Base-by-base conservation (phyloP, 2,888 invertebrate genomes). In the Cepaea hortensis region DNA sequence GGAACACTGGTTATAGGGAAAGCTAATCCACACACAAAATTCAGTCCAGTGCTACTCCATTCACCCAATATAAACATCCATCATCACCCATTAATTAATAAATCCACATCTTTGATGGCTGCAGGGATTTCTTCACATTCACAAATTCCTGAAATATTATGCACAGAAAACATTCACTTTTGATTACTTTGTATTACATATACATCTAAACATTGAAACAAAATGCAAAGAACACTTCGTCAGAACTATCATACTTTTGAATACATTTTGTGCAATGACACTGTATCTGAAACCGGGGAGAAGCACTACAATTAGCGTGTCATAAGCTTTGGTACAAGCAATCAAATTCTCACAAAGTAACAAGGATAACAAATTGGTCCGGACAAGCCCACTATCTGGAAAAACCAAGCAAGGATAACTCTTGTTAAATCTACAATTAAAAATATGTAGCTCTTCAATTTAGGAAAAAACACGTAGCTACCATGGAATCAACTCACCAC, bases 351-450 rank as follows among this genome's bases (percentile, higher is more conserved):
- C 68, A 50, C 72, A 35, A 50, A 72, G 72, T 70, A 73, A 23
- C 55, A 61, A 70, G 55, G 55, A 46, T 23, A 72, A 82, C 81
- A 72, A 73, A 15, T 73, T 82, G 82, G 82, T 82, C 82, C 72
- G 72, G 13, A 18, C 50, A 61, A 55, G 73, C 73, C 82, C 73
- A 48, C 81, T 46, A 46, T 23, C 46, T 55, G 15, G 23, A 85
- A 13, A 85, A 81, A 70, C 86, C 89, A 85, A 76, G 72, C 75
- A 85, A 87, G 79, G 81, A 73, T 48, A 81, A 61, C 55, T 15
- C 46, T 20, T 15, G 62, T 62, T 62, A 55, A 62, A 20, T 55
- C 35, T 79, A 79, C 18, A 20, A 72, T 20, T n/a, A 65, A 48
- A 55, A 48, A 81, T 79, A 55, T 61, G 62, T 35, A 62, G 23